Conservation (phyloP, 2,888 invertebrate species). For the Euproctis similis region DNA sequence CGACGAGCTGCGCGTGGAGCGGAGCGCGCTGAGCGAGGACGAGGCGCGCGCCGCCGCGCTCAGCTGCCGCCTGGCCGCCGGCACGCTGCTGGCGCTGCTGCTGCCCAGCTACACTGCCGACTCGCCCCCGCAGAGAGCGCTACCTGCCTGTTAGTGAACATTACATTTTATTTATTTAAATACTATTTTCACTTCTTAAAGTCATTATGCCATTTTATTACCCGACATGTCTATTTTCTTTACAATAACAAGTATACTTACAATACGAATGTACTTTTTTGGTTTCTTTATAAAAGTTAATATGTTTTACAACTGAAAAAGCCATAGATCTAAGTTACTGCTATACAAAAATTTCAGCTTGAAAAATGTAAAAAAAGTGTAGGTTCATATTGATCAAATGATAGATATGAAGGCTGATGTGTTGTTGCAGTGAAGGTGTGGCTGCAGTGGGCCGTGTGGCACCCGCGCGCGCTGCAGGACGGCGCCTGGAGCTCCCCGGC, state of each 20-base stretch:
- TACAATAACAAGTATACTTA: too few relatives aligned
- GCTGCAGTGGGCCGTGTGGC: conserved; percentile 81
- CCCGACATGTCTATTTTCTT: too few relatives aligned
- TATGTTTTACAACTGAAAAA: too few relatives aligned
- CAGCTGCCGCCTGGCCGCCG: conserved; percentile 78
- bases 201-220: too few relatives aligned
- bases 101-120: conserved; percentile 83
- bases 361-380: too few relatives aligned
- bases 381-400: too few relatives aligned
- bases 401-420: too few relatives aligned
- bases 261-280: too few relatives aligned
- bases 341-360: too few relatives aligned
- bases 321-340: too few relatives aligned
- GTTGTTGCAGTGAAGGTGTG: conserved; percentile 88
- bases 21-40: conserved; percentile 67
- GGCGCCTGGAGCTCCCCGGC: conserved; percentile 75
- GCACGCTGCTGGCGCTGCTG: conserved; percentile 80
- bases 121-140: conserved; percentile 78
- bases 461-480: conserved; percentile 74
- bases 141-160: conserved; percentile 77
- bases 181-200: too few relatives aligned
- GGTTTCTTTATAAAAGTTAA: too few relatives aligned
- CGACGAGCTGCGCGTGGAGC: conserved; percentile 59
- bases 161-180: background rate
- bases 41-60: conserved; percentile 77